Evolutionary conservation across 2,888 invertebrate genomes (phyloP), one percentile per base, ranked within the genome.

Genomic region (Drosophila mercatorum): DNA sequence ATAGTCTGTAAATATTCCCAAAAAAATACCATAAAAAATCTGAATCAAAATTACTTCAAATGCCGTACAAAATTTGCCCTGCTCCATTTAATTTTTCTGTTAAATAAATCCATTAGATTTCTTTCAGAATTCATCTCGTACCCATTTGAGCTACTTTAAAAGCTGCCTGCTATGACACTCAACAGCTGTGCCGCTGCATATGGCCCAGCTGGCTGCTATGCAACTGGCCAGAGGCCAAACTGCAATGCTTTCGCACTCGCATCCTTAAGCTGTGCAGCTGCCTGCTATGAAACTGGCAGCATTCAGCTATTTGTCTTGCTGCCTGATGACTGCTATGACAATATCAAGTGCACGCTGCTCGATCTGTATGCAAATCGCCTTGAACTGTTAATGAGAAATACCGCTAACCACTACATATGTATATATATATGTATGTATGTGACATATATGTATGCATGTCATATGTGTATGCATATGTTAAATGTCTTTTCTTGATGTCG

Each of bases 91-190:
- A 34, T 1, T 34, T 34, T 34, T 34, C 6, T 34, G 7, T 34
- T 6, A 6, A 6, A 34, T 34, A 34, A 34, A 34, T 34, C 1
- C 5, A 34, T 34, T 6, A 34, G 2, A 34, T 34, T 34, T 34
- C 38, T 12, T 38, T 38, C 0, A 40, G 6, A 40, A n/a, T 14
- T 40, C 0, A 40, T 14, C 40, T 14, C 2, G 2, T 7, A 6
- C n/a, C 12, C 3, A 22, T 22, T 22, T 22, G 22, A 22, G 22
- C 22, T 2, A 2, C 2, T 22, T 22, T 22, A 22, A 28, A 40
- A 71, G 61, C 62, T 71, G 58, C 26, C 43, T 68, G 68, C 58
- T 63, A 22, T 52, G 3, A 6, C 22, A 43, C 62, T 5, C 26
- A 12, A 38, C 10, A 34, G 34, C 34, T 34, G 34, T 34, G 34